Evolutionary conservation across 2,888 invertebrate genomes (phyloP), one percentile per base, ranked within the genome.

Genomic region (Lampropteryx suffumata): DNA sequence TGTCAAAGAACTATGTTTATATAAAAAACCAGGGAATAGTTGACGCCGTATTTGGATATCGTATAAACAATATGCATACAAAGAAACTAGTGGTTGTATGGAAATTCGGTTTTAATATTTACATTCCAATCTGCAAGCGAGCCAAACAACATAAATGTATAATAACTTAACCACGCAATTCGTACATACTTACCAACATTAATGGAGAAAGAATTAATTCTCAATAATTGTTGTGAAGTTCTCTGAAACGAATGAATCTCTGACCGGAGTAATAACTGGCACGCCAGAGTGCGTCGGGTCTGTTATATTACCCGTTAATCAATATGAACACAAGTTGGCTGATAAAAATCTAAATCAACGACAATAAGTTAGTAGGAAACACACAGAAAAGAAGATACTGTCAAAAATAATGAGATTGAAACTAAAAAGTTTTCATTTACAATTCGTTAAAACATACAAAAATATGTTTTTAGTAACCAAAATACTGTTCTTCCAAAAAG

Each of bases 151-250:
- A 76, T 75, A 76, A 77, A 74, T 69, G 69, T 76, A 76, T 83
- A 84, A 84, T 84, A 81, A 85, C 84, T 84, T 84, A 82, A 84
- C 82, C 82, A 78, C 79, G 65, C 64, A 63, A 72, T 62, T 68
- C 63, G 66, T 42, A 51, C 35, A 46, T 51, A 36, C 41, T 40
- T 50, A 30, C 35, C 32, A 21, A 49, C 51, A 67, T 55, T 68
- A 76, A 76, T 76, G 76, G 81, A 57, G 71, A 75, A 76, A 67
- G 82, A 78, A 83, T 83, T 76, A 68, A 65, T 69, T 64, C 60
- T 68, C 69, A 73, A 77, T 80, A 73, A 77, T 80, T 73, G 81
- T 72, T 69, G 62, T 55, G 42, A 46, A 58, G 44, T 74, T 73
- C 73, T 50, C 48, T 64, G 73, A 76, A 74, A 67, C 64, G 43